A percentile compares a stretch with the other conserved stretches of the same genome.
Conservation (phyloP, 2,888 invertebrate species). For the Agriotes lineatus region DNA sequence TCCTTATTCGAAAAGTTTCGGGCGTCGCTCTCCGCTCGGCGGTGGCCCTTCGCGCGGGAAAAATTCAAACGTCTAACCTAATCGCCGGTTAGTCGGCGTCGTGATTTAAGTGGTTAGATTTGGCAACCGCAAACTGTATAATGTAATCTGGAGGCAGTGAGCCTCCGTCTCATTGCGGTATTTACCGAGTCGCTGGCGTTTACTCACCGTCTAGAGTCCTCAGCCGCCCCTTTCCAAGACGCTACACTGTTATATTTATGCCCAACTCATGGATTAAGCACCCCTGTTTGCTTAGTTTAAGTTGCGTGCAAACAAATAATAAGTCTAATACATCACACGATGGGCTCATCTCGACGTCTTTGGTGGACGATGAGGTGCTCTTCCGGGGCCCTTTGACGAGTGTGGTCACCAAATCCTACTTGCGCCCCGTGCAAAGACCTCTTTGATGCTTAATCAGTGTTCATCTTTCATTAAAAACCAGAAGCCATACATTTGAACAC, state of each 20-base stretch:
- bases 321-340: constrained; percentile 27
- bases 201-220: constrained; percentile 39
- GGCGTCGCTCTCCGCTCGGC: no score
- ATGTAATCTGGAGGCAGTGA: constrained; percentile 38
- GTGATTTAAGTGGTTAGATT: constrained; percentile 39
- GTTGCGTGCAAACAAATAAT: constrained; percentile 50
- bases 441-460: no score
- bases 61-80: no score
- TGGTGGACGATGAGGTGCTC: no score
- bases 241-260: constrained; percentile 46
- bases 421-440: no score
- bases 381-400: no score
- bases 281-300: constrained; percentile 52
- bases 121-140: constrained; percentile 41
- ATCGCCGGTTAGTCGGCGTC: background rate
- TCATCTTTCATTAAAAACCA: no score
- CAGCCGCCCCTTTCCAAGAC: constrained; percentile 31
- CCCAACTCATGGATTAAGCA: constrained; percentile 49
- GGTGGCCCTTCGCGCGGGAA: no score
- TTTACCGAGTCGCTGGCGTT: constrained; percentile 42
- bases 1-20: constrained; percentile 24
- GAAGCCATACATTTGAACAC: no score
- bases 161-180: constrained; percentile 42
- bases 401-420: no score
- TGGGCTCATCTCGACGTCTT: background rate